phyloP scores from a whole-genome alignment of 2,113 vertebrate species.

The Oryzias curvinotus region DNA sequence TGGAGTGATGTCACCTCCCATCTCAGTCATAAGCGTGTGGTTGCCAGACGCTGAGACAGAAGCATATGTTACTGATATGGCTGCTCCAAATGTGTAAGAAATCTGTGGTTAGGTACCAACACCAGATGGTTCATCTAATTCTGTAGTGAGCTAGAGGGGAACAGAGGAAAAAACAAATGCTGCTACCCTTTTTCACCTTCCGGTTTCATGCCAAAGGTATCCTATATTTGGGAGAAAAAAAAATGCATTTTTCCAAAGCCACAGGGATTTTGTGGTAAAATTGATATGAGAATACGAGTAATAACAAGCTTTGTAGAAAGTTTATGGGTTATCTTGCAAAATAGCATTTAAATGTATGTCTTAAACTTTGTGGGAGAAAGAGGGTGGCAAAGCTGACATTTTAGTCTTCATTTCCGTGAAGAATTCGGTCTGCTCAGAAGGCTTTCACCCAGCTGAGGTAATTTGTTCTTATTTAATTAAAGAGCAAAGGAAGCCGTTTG shows the following conservation, averaged over 20 bases:
- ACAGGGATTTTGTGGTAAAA: neutral
- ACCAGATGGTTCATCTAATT: conserved; percentile 74
- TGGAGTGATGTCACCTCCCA: conserved; percentile 62
- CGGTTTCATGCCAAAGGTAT: conserved; percentile 43
- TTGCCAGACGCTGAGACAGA: conserved; percentile 65
- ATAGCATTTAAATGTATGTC: neutral
- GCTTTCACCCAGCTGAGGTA: conserved; percentile 29
- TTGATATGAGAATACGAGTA: neutral
- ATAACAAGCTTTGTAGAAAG: neutral
- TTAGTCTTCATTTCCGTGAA: neutral
- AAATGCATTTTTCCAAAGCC: conserved; percentile 22
- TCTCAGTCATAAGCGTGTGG: conserved; percentile 45
- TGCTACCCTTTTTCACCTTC: conserved; percentile 36
- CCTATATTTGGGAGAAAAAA: conserved; percentile 54
- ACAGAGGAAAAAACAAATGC: conserved; percentile 31
- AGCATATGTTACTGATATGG: conserved; percentile 70
- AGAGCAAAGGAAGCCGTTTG: conserved; percentile 50
- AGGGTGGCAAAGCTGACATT: neutral
- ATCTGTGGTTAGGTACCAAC: conserved; percentile 50
- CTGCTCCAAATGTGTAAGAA: conserved; percentile 65
- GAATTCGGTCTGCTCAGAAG: conserved; percentile 48
- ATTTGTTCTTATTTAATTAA: conserved; percentile 66
- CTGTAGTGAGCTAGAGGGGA: conserved; percentile 28
- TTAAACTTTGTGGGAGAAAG: conserved; percentile 28
- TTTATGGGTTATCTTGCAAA: neutral